Evolutionary conservation across 2,888 invertebrate species (phyloP), one percentile per base, ranked within the genome.

Genomic region (Drosophila monieri): DNA sequence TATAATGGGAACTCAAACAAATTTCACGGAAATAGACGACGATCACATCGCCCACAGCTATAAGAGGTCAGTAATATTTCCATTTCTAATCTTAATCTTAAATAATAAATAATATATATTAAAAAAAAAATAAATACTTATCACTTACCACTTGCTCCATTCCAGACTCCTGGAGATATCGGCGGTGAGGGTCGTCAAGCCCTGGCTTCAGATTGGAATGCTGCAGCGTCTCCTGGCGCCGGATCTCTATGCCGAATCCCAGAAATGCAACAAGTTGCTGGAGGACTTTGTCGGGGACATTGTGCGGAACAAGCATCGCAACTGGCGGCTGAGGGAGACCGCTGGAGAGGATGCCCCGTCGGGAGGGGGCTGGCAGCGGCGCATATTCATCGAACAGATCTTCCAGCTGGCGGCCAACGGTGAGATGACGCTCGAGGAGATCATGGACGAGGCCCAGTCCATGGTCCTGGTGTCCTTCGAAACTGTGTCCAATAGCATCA

Each of bases 401-500:
- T 91, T 90, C 56, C 88, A 89, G 49, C 74, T 90, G 79, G 91
- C 90, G 10, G 90, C 90, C 62, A 80, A 79, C 12, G 90, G 90
- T 3, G 90, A 90, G 64, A 67, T 90, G 27, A 88, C 88, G 3
- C 74, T 90, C 35, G 81, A 90, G 77, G 90, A 90, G 60, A 89
- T 90, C 54, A 89, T 90, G 77, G 84, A 90, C 57, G 90, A 91
- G 78, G 88, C 91, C 2, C 89, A 90, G 56, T 90, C 91, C 4
- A 91, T 90, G 90, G 81, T 91, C 5, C 66, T 90, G 67, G 91
- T 90, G 90, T 90, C 91, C 49, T 90, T 90, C 57, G 91, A 90
- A 70, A 90, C 90, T 1, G 90, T 90, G 14, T 90, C 90, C 14
- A 90, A 88, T 27, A 90, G 90, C 74, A 85, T 90, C 1, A 83